Percentiles rank a stretch among this genome's conserved stretches.
These are phyloP conservation scores for Gallinago media DNA, from an alignment of 2,113 vertebrate species.

Conservation along the genomic window DNA sequence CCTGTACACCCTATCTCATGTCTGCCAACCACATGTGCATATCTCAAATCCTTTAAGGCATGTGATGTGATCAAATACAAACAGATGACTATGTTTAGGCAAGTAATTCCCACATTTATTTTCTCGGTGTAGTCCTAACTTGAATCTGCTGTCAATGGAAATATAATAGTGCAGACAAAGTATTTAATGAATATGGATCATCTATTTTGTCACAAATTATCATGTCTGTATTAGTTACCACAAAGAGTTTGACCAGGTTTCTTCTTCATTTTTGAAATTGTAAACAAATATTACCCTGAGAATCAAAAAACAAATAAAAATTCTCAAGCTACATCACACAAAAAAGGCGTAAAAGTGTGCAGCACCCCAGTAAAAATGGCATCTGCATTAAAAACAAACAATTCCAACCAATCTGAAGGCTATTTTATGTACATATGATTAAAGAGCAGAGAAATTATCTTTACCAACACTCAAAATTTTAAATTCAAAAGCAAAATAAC, in stretches of 20 bases:
- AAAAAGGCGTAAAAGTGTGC: too few relatives aligned
- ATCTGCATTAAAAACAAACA: neutral
- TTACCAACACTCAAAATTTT: neutral
- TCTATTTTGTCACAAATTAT: neutral
- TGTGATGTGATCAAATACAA: neutral
- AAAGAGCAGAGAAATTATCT: neutral
- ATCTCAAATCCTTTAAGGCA: neutral
- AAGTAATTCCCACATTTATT: neutral
- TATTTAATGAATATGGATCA: neutral
- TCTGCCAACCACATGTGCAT: neutral
- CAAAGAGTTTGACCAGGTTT: neutral
- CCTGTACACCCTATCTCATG: neutral
- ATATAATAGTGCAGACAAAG: neutral
- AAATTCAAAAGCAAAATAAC: neutral
- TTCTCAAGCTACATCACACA: neutral
- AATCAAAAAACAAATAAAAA: neutral
- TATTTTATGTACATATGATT: neutral
- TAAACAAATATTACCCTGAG: neutral
- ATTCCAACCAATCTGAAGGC: neutral
- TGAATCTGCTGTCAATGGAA: neutral
- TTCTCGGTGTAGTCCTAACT: neutral
- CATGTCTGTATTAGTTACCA: neutral
- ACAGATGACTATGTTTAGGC: neutral
- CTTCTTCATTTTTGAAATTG: neutral
- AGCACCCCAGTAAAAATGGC: neutral